A percentile compares a stretch with the other conserved stretches of the same genome.
Conservation (phyloP, 2,888 invertebrate genomes). For the Mythimna ferrago region DNA sequence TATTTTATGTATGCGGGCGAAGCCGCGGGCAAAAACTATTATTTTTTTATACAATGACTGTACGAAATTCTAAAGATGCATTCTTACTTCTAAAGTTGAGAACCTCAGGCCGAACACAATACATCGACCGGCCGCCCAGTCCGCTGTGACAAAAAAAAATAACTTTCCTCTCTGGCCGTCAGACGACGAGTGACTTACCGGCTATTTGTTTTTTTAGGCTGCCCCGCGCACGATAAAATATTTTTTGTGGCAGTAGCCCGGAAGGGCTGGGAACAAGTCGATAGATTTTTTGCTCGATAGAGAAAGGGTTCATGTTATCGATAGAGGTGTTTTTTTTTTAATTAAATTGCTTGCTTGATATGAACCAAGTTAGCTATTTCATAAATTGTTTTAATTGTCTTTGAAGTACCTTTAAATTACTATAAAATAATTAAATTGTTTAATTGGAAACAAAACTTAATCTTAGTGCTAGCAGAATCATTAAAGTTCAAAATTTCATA, state of each 20-base stretch:
- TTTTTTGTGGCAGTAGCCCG: slow-evolving; percentile 90
- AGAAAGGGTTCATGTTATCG: slow-evolving; percentile 17
- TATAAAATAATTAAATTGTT: too few species aligned
- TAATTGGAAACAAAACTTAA: background rate
- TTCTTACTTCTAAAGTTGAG: slow-evolving; percentile 63
- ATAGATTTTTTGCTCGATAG: slow-evolving; percentile 62
- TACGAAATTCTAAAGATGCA: background rate
- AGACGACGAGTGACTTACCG: slow-evolving; percentile 89
- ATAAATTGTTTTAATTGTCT: too few species aligned
- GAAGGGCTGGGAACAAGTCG: slow-evolving; percentile 71
- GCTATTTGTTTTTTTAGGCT: slow-evolving; percentile 89
- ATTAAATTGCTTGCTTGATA: background rate
- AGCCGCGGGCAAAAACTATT: too few species aligned
- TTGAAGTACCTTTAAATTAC: too few species aligned
- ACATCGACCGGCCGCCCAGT: slow-evolving; percentile 79
- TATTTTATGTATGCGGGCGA: too few species aligned
- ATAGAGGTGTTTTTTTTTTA: background rate
- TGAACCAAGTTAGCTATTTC: too few species aligned
- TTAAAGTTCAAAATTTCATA: background rate
- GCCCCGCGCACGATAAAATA: slow-evolving; percentile 88
- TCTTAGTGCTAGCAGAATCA: background rate
- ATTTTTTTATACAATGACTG: background rate
- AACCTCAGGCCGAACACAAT: slow-evolving; percentile 68
- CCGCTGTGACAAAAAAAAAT: slow-evolving; percentile 87
- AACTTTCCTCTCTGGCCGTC: slow-evolving; percentile 82